phyloP scores from a whole-genome alignment of 2,797 vertebrate genomes.

The Manis javanica region DNA sequence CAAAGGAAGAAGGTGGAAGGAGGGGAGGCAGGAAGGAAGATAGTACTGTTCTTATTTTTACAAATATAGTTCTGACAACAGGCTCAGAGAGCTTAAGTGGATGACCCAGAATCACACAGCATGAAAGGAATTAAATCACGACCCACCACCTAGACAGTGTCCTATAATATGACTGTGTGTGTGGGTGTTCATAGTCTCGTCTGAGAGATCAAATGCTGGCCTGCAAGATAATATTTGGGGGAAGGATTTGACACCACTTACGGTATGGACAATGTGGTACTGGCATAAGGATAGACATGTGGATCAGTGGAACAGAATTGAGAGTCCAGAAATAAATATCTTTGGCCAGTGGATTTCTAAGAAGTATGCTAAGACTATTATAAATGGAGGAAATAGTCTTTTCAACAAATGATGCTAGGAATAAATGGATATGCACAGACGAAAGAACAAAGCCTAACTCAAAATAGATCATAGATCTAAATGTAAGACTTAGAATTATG shows the following conservation, averaged over 20 bases:
- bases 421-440: background rate
- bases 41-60: background rate
- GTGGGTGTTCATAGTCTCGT: background rate
- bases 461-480: background rate
- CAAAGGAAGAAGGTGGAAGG: background rate
- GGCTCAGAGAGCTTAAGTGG: background rate
- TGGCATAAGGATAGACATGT: background rate
- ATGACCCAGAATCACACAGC: background rate
- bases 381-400: background rate
- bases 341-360: background rate
- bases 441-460: background rate
- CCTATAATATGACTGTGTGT: no score
- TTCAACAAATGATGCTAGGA: background rate
- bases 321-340: background rate
- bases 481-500: background rate
- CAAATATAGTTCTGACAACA: background rate
- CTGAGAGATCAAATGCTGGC: background rate
- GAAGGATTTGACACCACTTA: background rate
- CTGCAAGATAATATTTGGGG: background rate
- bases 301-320: background rate
- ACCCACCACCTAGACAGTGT: background rate
- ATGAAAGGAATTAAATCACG: background rate
- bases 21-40: background rate
- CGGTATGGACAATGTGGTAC: background rate
- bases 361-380: background rate